Conservation (phyloP, 2,113 vertebrate genomes). For the Herpetotheres cachinnans region DNA sequence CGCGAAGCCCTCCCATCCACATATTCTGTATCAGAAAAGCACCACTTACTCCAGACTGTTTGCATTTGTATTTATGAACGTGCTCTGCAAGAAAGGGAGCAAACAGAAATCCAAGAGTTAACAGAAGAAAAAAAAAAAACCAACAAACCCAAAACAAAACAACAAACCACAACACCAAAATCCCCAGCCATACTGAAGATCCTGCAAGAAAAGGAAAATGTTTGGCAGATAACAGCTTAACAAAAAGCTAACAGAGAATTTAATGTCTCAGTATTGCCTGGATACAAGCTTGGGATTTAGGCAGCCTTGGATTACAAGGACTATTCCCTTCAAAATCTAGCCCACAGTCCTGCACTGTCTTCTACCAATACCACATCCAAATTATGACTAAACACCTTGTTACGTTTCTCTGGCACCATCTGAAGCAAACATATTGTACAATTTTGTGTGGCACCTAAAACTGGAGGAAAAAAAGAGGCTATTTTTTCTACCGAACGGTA, state of each 20-base stretch:
- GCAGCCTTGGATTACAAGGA: conserved; percentile 22
- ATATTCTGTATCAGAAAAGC: not conserved
- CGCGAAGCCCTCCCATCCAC: not conserved
- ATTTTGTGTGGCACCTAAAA: conserved; percentile 40
- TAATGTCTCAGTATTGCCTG: not conserved
- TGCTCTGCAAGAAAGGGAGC: not conserved
- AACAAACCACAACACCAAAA: not conserved
- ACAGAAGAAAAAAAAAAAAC: not conserved
- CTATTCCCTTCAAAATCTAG: conserved; percentile 9
- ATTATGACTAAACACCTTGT: conserved; percentile 59
- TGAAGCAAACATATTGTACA: conserved; percentile 38
- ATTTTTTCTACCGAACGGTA: accelerated
- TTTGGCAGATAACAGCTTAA: not conserved
- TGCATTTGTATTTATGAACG: not conserved
- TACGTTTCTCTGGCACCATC: conserved; percentile 34
- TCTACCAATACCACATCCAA: conserved; percentile 21
- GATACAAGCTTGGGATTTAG: conserved; percentile 1
- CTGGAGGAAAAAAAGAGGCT: not conserved
- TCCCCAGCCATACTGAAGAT: not conserved
- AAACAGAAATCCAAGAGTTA: conserved; percentile 22
- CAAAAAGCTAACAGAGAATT: not conserved
- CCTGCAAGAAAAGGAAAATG: not conserved
- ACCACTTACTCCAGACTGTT: not conserved
- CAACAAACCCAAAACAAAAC: not conserved
- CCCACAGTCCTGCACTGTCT: conserved; percentile 20